phyloP scores from a whole-genome alignment of 2,888 invertebrate species.

The Allophyes oxyacanthae region DNA sequence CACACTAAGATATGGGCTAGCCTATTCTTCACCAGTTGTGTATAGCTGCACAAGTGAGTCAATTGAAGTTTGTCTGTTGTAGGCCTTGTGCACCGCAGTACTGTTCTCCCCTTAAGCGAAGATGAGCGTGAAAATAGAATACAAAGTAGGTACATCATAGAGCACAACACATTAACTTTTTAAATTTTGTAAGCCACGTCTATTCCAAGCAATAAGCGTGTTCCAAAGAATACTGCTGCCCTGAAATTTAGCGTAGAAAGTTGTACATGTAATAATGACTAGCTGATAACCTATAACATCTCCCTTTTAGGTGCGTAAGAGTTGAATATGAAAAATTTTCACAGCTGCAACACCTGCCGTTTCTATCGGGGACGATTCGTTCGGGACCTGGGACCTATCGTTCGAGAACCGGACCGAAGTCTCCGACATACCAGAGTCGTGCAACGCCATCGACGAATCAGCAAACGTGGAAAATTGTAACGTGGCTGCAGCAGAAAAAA shows the following conservation, averaged over 20 bases:
- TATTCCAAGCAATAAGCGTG: no score
- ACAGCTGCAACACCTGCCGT: constrained; percentile 78
- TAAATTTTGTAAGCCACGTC: no score
- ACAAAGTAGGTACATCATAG: constrained; percentile 28
- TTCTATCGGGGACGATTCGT: constrained; percentile 66
- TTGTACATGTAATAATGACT: not conserved
- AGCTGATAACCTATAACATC: constrained; percentile 24
- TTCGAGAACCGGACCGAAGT: constrained; percentile 73
- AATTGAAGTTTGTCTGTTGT: constrained; percentile 30
- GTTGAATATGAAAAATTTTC: constrained; percentile 76
- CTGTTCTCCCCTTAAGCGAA: constrained; percentile 27
- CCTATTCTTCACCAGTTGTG: no score
- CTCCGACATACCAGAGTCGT: constrained; percentile 66
- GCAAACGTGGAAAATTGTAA: constrained; percentile 59
- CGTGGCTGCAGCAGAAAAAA: constrained; percentile 82
- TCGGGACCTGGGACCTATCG: constrained; percentile 70
- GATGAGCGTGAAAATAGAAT: constrained; percentile 22
- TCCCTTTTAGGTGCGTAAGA: constrained; percentile 81
- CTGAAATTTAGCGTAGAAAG: not conserved
- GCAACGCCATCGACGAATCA: constrained; percentile 62
- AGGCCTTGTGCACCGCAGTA: constrained; percentile 15
- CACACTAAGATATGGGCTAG: no score
- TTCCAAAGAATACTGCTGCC: no score
- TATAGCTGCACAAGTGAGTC: not conserved
- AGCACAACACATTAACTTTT: not conserved